Evolutionary conservation across 2,888 invertebrate species (phyloP), one percentile per base, ranked within the genome.

Genomic region (Odontocerum albicorne): DNA sequence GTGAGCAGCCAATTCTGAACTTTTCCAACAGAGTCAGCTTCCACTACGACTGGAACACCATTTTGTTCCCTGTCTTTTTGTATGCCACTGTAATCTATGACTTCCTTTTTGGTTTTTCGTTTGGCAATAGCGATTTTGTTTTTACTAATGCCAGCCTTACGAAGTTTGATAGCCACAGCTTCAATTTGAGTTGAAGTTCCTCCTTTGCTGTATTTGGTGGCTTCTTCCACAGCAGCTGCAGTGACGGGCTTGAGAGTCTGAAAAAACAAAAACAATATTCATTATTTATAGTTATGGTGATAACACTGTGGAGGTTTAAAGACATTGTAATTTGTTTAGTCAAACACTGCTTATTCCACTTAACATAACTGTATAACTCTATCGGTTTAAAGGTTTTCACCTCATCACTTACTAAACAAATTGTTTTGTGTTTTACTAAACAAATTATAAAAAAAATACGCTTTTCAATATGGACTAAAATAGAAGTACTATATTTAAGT

Each of bases 1-100:
- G 88, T 89, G 47, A 91, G 70, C 49, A 92, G 72, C 92, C 92
- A 92, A 64, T 88, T 88, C 65, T 91, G 88, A n/a, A 92, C 92
- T 72, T 91, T 92, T 15, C 87, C 87, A 71, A 66, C 74, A 12
- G 81, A 75, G 64, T 82, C 79, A 4, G 74, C 79, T 62, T 82
- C 82, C 64, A 79, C 80, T 27, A 66, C 69, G 39, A 76, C 75
- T 15, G 57, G 17, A 3, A 21, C 32, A 2, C 36, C 40, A 12
- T 15, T 49, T 20, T 43, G 44, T 2, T 60, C 57, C 63, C 82
- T 81, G 54, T 80, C 80, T 55, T 83, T 79, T 66, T 86, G 86
- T 65, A 81, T 78, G 4, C 81, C 81, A 63, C 87, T 87, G 65
- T 91, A 91, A 67, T 91, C 90, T 62, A 91, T 90, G 4, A 88